phyloP scores from a whole-genome alignment of 1,140 invertebrate species.

The Phymorhynchus buccinoides region DNA sequence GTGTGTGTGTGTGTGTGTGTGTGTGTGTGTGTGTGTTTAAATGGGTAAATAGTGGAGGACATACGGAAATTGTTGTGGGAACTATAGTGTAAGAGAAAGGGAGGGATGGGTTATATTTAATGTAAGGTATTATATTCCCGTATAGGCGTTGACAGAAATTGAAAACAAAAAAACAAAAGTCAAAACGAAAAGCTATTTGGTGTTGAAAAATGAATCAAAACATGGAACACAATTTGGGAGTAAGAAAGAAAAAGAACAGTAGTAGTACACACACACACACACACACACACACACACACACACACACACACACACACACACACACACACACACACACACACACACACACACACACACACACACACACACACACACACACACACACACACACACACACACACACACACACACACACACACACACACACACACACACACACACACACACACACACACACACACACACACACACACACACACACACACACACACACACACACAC shows the following conservation, averaged over 20 bases:
- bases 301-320: too few relatives aligned
- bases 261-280: neutral
- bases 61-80: neutral
- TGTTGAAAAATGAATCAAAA: too few relatives aligned
- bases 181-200: too few relatives aligned
- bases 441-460: neutral
- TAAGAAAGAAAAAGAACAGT: too few relatives aligned
- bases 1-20: too few relatives aligned
- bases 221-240: too few relatives aligned
- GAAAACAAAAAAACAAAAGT: too few relatives aligned
- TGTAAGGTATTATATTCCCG: too few relatives aligned
- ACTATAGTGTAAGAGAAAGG: too few relatives aligned
- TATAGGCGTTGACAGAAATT: too few relatives aligned
- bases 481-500: neutral
- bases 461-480: neutral
- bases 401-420: constrained; percentile 2
- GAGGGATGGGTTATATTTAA: too few relatives aligned
- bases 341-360: neutral
- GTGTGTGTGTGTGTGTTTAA: too few relatives aligned
- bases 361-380: constrained; percentile 7
- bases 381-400: constrained; percentile 10
- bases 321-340: neutral
- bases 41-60: neutral
- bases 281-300: neutral
- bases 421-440: neutral